Base-by-base conservation (phyloP, 2,113 vertebrate species). In the Chloebia gouldiae region DNA sequence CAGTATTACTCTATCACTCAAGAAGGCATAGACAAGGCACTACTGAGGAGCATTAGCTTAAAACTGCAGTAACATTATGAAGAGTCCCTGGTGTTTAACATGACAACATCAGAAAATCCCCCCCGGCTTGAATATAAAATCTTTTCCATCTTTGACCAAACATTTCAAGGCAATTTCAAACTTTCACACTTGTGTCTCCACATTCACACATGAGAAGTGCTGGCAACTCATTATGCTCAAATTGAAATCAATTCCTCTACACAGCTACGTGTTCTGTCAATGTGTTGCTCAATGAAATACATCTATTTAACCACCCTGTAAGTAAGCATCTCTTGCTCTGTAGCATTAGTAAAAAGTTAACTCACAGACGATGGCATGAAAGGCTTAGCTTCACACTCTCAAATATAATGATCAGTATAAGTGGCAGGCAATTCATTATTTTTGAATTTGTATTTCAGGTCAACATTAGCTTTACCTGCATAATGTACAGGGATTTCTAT, bases 401-500 rank as follows among this genome's bases (percentile, higher is more conserved):
- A 82, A 83, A 78, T 8, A 28, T 22, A 95, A 54, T 2, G 6
- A 77, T 64, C 33, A 50, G 16, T 59, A 2, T 30, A 77, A 87
- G 31, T 23, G 35, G 51, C n/a, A 81, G 47, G 59, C 54, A 94
- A 31, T 35, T 86, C 12, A 78, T 77, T 86, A 17, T 49, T 86
- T 81, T 50, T 61, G 51, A 51, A 51, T 79, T 27, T 42, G 11
- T 49, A 23, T 76, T 86, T 87, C 71, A 78, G 28, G 27, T 40
- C 16, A 64, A 92, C 63, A 60, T 13, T 35, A 87, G 35, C 72
- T 97, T 98, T 98, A 99, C 99, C 99, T 98, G 99, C 99, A 97
- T 99, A 99, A 98, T 99, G 99, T 39, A 99, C 99, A 10, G 99
- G 99, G 96, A 99, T 99, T 98, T 99, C 99, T 97, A 99, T 99